Percentiles rank a stretch among this genome's conserved stretches.
Conservation (phyloP, 2,888 invertebrate species). For the Drosophila macrospina region DNA sequence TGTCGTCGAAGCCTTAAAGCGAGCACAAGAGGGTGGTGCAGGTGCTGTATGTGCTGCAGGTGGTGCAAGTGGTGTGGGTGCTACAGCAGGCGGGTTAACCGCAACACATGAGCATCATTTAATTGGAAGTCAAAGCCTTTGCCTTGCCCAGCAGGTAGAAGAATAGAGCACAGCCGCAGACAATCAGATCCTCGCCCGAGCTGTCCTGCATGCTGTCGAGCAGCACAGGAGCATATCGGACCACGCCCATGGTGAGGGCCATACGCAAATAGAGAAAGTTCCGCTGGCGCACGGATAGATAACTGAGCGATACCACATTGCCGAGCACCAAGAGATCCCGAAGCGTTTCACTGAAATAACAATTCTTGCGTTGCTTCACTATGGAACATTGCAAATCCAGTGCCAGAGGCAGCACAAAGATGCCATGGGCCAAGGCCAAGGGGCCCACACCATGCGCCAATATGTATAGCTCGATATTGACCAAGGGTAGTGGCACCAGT, state of each 20-base stretch:
- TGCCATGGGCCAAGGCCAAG: conserved; percentile 66
- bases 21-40: too few relatives aligned
- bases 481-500: conserved; percentile 69
- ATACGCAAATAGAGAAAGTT: conserved; percentile 62
- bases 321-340: conserved; percentile 69
- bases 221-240: conserved; percentile 59
- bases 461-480: conserved; percentile 76
- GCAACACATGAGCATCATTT: conserved; percentile 25
- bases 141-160: conserved; percentile 50
- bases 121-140: background rate
- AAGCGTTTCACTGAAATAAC: conserved; percentile 50
- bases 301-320: conserved; percentile 73
- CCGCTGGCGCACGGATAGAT: conserved; percentile 57
- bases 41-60: too few relatives aligned
- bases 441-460: conserved; percentile 47
- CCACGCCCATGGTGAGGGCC: conserved; percentile 56
- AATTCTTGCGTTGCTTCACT: conserved; percentile 46
- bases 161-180: conserved; percentile 62
- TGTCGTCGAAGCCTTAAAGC: conserved; percentile 43
- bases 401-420: conserved; percentile 72
- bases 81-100: conserved; percentile 9
- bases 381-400: conserved; percentile 64
- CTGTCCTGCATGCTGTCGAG: conserved; percentile 59
- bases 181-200: conserved; percentile 54
- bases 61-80: background rate